Conservation (phyloP, 1,140 invertebrate species). For the Drosophila watanabei region DNA sequence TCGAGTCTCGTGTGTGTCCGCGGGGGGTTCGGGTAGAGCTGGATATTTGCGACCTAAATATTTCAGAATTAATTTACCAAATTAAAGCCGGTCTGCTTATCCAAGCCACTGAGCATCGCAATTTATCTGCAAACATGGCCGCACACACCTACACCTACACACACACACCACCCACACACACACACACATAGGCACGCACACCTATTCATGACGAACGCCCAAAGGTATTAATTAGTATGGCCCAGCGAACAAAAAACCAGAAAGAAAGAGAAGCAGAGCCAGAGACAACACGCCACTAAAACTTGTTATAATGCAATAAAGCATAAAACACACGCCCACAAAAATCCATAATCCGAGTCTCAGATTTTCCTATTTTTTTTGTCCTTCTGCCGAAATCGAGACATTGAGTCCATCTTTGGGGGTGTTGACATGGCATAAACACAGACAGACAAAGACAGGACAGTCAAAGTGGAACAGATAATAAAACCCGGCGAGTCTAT, state of each 20-base stretch:
- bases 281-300: conserved; percentile 48
- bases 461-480: conserved; percentile 6
- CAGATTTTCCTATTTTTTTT: conserved; percentile 6
- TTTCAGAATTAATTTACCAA: conserved; percentile 81
- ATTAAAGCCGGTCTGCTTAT: conserved; percentile 81
- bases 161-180: neutral
- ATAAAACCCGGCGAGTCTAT: conserved; percentile 25
- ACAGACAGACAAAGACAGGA: conserved; percentile 9
- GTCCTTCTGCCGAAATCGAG: neutral
- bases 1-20: conserved; percentile 26
- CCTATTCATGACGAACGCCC: conserved; percentile 56
- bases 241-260: conserved; percentile 38
- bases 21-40: conserved; percentile 9
- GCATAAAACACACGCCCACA: conserved; percentile 34
- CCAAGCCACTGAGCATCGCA: conserved; percentile 78
- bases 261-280: conserved; percentile 7
- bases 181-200: conserved; percentile 11
- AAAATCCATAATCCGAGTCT: conserved; percentile 41
- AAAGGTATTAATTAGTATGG: conserved; percentile 82
- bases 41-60: conserved; percentile 79
- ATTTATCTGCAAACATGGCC: conserved; percentile 73
- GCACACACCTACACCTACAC: conserved; percentile 35
- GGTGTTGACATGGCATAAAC: conserved; percentile 41
- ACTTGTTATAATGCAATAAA: conserved; percentile 69
- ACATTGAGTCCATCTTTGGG: conserved; percentile 38